These are phyloP conservation scores for Dicrostonyx torquatus DNA, from an alignment of 2,797 vertebrate species.

Conservation along the genomic window DNA sequence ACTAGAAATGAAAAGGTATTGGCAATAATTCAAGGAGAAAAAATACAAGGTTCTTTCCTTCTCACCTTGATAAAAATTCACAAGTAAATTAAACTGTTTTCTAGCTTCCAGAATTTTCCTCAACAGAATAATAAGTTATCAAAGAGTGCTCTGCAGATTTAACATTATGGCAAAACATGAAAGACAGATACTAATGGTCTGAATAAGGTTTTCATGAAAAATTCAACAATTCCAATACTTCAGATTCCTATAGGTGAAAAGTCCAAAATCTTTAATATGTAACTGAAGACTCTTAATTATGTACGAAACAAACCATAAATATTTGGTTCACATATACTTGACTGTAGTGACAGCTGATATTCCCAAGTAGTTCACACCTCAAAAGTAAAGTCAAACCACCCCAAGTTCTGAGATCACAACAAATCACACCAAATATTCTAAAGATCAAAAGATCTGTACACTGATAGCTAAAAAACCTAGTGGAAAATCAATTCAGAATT, in stretches of 20 bases:
- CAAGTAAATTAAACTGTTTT: constrained; percentile 56
- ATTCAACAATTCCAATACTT: constrained; percentile 19
- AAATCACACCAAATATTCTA: constrained; percentile 54
- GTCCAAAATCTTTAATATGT: constrained; percentile 19
- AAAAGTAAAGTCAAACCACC: constrained; percentile 59
- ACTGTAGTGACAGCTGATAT: not conserved
- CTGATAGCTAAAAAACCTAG: constrained; percentile 60
- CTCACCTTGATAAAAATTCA: constrained; percentile 57
- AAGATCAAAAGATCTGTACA: constrained; percentile 51
- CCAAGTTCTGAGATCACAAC: constrained; percentile 46
- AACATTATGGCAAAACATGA: constrained; percentile 49
- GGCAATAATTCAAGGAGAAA: constrained; percentile 23
- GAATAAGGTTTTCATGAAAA: constrained; percentile 53
- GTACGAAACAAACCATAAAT: constrained; percentile 40
- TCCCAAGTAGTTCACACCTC: constrained; percentile 38
- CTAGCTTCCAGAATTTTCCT: constrained; percentile 71
- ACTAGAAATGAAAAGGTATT: not conserved
- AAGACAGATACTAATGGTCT: constrained; percentile 50
- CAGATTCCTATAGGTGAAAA: not conserved
- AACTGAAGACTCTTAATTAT: constrained; percentile 32
- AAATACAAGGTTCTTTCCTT: constrained; percentile 48
- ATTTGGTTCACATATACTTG: not conserved
- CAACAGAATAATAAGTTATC: constrained; percentile 50
- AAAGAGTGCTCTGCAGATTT: constrained; percentile 44
- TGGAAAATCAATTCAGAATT: constrained; percentile 50